A percentile compares a stretch with the other conserved stretches of the same genome.
phyloP scores from a whole-genome alignment of 2,113 vertebrate species.

The Hemichromis elongatus region DNA sequence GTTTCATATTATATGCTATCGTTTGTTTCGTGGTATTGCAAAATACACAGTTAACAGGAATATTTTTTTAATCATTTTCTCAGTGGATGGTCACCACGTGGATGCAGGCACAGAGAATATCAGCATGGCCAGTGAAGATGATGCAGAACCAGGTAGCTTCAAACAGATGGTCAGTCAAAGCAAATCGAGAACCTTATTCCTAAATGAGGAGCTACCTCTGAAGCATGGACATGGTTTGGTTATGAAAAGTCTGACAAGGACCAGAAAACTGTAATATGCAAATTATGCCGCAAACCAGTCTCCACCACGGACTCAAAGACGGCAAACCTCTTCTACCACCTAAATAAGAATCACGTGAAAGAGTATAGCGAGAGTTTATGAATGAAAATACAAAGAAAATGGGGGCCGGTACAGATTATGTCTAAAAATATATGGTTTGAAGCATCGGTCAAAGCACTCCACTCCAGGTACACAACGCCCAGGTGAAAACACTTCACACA shows the following conservation, averaged over 20 bases:
- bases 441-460: neutral
- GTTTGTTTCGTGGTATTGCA: neutral
- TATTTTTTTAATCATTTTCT: too few species aligned
- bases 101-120: neutral
- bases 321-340: neutral
- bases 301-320: neutral
- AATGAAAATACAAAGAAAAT: neutral
- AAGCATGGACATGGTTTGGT: neutral
- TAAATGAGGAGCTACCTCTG: neutral
- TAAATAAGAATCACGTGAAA: neutral
- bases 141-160: neutral
- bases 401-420: neutral
- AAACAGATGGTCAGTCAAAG: neutral
- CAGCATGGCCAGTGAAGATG: neutral
- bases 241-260: neutral
- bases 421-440: neutral
- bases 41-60: neutral
- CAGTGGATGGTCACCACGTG: neutral
- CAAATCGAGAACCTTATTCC: neutral
- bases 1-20: neutral
- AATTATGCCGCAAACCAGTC: too few species aligned
- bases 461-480: neutral
- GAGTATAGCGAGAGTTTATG: neutral
- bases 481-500: neutral
- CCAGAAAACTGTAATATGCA: too few species aligned